Percentiles rank a stretch among this genome's conserved stretches.
phyloP scores from a whole-genome alignment of 1,140 invertebrate genomes.

The Drosophila grimshawi region DNA sequence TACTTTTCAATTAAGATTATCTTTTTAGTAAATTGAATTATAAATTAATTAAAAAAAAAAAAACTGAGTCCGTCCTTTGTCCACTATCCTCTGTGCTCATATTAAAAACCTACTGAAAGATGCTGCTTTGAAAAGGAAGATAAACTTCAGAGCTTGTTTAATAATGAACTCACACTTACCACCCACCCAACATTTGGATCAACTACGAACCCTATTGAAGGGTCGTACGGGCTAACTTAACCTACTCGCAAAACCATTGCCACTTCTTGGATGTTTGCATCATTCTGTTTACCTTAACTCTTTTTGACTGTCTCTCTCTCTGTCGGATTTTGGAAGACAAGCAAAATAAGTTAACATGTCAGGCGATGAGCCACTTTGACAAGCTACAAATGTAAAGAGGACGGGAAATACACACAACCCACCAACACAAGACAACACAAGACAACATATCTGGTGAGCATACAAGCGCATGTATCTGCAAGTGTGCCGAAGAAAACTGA shows the following conservation, averaged over 20 bases:
- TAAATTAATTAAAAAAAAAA: too few species aligned
- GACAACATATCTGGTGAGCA: conserved; percentile 19
- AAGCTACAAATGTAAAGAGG: conserved; percentile 70
- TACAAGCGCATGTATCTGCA: conserved; percentile 15
- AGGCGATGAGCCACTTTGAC: conserved; percentile 74
- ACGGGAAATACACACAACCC: conserved; percentile 48
- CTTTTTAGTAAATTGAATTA: not conserved
- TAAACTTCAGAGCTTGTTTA: conserved; percentile 31
- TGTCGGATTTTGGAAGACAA: conserved; percentile 46
- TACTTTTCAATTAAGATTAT: too few species aligned
- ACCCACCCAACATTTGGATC: not conserved
- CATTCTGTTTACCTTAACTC: conserved; percentile 21
- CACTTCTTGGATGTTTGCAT: conserved; percentile 9
- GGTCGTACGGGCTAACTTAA: too few species aligned
- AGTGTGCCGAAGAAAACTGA: conserved; percentile 32
- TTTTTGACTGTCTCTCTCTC: conserved; percentile 6
- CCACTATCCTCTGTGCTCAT: not conserved
- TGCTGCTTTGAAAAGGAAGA: conserved; percentile 48
- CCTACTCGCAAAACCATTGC: not conserved
- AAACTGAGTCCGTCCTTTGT: not conserved
- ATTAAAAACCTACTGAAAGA: not conserved
- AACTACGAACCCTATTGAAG: too few species aligned
- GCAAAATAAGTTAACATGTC: conserved; percentile 73
- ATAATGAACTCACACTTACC: conserved; percentile 47
- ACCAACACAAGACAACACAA: not conserved